phyloP scores from a whole-genome alignment of 1,140 invertebrate species.

The Aphaenogaster rudis region DNA sequence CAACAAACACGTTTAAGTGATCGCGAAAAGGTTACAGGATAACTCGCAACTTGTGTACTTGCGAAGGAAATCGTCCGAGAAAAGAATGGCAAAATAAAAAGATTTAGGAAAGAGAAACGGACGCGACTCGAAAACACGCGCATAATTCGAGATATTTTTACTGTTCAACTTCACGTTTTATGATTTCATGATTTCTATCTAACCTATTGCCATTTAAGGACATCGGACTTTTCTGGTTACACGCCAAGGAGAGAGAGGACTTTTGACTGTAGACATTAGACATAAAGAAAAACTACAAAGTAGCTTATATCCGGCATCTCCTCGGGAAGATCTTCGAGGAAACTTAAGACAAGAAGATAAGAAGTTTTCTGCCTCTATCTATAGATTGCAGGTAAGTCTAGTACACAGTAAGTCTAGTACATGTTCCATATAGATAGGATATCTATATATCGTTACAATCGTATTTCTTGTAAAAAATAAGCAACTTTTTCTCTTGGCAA shows the following conservation, averaged over 20 bases:
- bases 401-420: slow-evolving; percentile 25
- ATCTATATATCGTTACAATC: not conserved
- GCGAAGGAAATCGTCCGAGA: slow-evolving; percentile 32
- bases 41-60: slow-evolving; percentile 32
- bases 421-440: not conserved
- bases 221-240: slow-evolving; percentile 39
- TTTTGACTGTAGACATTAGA: slow-evolving; percentile 23
- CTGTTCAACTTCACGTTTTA: slow-evolving; percentile 26
- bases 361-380: not conserved
- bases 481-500: not conserved
- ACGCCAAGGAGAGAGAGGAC: slow-evolving; percentile 2
- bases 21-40: not conserved
- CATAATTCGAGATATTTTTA: slow-evolving; percentile 56
- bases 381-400: slow-evolving; percentile 40
- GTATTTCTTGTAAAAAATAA: not conserved
- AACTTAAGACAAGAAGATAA: slow-evolving; percentile 45
- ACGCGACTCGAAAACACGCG: slow-evolving; percentile 39
- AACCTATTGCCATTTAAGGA: slow-evolving; percentile 39
- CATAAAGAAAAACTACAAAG: slow-evolving; percentile 48
- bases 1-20: not conserved
- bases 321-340: slow-evolving; percentile 5
- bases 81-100: slow-evolving; percentile 19
- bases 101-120: slow-evolving; percentile 22
- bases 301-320: slow-evolving; percentile 44
- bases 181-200: slow-evolving; percentile 50